Percentiles rank a stretch among this genome's conserved stretches.
These are phyloP conservation scores for Trachemys scripta DNA, from an alignment of 2,113 vertebrate species.

Conservation along the genomic window DNA sequence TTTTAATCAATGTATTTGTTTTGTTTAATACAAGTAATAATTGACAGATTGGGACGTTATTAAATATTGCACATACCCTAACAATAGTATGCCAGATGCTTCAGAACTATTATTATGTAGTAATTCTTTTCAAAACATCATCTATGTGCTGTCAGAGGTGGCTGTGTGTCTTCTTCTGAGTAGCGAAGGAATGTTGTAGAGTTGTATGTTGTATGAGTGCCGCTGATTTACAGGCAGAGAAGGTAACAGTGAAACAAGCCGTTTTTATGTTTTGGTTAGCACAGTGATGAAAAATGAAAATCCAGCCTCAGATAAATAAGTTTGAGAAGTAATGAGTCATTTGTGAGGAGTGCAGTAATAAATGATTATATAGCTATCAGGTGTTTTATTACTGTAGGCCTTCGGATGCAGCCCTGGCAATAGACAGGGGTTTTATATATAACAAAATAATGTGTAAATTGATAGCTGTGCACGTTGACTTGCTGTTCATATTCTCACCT, in stretches of 20 bases:
- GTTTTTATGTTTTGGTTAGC: slow-evolving; percentile 35
- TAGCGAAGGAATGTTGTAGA: slow-evolving; percentile 47
- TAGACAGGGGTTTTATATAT: not conserved
- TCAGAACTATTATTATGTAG: slow-evolving; percentile 50
- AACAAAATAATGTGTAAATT: slow-evolving; percentile 9
- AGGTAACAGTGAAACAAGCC: not conserved
- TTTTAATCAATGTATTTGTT: not conserved
- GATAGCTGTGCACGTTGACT: not conserved
- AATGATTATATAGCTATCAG: slow-evolving; percentile 1
- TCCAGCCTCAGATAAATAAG: slow-evolving; percentile 12
- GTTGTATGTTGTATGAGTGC: not conserved
- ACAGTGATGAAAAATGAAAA: slow-evolving; percentile 38
- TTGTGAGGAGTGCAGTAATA: slow-evolving; percentile 31
- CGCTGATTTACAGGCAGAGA: slow-evolving; percentile 57
- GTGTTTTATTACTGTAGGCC: slow-evolving; percentile 27
- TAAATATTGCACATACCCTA: not conserved
- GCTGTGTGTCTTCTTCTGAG: slow-evolving; percentile 64
- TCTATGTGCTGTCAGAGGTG: slow-evolving; percentile 42
- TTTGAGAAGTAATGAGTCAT: slow-evolving; percentile 46
- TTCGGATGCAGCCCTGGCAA: slow-evolving; percentile 2
- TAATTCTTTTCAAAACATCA: slow-evolving; percentile 58
- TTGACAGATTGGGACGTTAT: slow-evolving; percentile 11
- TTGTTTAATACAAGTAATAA: slow-evolving; percentile 12
- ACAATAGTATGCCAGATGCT: slow-evolving; percentile 28
- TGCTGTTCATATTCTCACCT: not conserved